These are phyloP conservation scores for Holothuria scabra DNA, from an alignment of 53 echinoderm and acorn worm species.

Conservation along the genomic window DNA sequence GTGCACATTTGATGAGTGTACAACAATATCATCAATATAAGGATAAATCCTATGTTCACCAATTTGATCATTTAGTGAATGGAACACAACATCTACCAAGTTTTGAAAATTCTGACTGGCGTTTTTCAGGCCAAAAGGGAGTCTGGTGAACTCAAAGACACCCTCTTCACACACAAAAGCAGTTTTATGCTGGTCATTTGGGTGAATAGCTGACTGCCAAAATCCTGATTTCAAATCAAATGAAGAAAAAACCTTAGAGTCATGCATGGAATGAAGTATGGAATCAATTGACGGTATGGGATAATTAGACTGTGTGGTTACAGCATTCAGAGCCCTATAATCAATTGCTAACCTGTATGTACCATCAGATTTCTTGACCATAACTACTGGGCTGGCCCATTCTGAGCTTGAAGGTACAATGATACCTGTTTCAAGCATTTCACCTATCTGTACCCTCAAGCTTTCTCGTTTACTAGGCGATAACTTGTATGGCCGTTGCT, in stretches of 20 bases:
- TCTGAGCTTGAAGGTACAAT: not conserved
- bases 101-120: not conserved
- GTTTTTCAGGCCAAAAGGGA: not conserved
- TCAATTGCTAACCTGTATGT: not conserved
- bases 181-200: not conserved
- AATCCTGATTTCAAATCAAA: constrained; percentile 45
- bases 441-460: not conserved
- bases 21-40: constrained; percentile 41
- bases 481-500: not conserved
- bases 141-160: no score
- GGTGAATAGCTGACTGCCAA: constrained; percentile 22
- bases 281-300: not conserved
- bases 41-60: not conserved
- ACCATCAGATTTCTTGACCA: no score
- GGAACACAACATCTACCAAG: not conserved
- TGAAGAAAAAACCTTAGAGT: constrained; percentile 1
- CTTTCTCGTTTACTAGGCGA: not conserved
- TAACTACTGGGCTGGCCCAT: not conserved
- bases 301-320: not conserved
- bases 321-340: constrained; percentile 8
- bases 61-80: constrained; percentile 5
- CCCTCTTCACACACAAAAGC: no score
- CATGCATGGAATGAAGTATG: not conserved
- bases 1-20: not conserved
- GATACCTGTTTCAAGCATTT: not conserved